A percentile compares a stretch with the other conserved stretches of the same genome.
Conservation (phyloP, 2,113 vertebrate genomes). For the Rhizomys pruinosus region DNA sequence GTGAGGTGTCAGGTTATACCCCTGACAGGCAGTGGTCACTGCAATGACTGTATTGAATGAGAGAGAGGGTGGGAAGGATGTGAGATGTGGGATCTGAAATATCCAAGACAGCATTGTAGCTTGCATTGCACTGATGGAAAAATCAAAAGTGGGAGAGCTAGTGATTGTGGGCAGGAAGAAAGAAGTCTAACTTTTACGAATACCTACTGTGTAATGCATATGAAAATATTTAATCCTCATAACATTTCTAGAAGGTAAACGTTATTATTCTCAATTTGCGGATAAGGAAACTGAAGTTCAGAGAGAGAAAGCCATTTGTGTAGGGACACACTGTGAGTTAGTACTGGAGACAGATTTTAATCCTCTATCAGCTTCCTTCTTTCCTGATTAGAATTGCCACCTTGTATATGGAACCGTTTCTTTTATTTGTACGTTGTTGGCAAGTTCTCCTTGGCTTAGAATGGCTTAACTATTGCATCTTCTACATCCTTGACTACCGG, state of each 20-base stretch:
- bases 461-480: neutral
- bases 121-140: neutral
- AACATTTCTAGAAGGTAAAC: neutral
- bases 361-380: neutral
- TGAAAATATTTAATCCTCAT: neutral
- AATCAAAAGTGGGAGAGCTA: neutral
- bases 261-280: constrained; percentile 6
- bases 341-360: neutral
- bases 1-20: neutral
- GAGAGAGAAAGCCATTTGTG: neutral
- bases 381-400: neutral
- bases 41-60: neutral
- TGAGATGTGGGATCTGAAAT: neutral
- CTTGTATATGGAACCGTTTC: neutral
- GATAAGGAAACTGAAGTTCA: neutral
- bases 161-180: neutral
- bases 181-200: neutral
- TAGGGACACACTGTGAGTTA: neutral
- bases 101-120: neutral
- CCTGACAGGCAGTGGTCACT: neutral
- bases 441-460: neutral
- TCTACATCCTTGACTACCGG: neutral
- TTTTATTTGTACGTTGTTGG: neutral
- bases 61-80: neutral
- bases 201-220: neutral